Evolutionary conservation across 2,113 vertebrate species (phyloP).

Genomic region (Rhinopomastus cyanomelas): DNA sequence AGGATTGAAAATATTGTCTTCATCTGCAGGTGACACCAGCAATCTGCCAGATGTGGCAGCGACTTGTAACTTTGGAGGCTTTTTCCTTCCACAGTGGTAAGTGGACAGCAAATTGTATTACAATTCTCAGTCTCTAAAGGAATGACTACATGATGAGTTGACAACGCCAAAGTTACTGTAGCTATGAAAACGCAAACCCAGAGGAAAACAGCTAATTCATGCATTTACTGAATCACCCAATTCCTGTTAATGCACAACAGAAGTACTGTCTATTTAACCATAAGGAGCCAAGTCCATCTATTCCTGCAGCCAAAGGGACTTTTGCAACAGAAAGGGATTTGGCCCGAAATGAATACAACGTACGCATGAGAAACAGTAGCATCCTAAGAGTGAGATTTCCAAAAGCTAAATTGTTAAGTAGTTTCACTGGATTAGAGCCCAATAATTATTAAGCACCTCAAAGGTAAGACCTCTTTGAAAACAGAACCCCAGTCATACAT

Average conservation of each 20-base stretch:
- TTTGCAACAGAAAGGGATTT: conserved; percentile 7
- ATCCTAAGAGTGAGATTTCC: not conserved
- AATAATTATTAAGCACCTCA: not conserved
- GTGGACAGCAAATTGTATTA: conserved; percentile 21
- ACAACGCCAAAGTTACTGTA: conserved; percentile 46
- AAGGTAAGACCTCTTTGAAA: not conserved
- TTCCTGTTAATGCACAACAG: conserved; percentile 68
- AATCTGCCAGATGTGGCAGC: not conserved
- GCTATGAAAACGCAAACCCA: conserved; percentile 57
- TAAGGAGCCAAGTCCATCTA: conserved; percentile 40
- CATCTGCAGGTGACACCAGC: conserved; percentile 4
- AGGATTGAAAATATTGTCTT: conserved; percentile 13
- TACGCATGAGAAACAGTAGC: conserved; percentile 14
- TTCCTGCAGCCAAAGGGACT: not conserved
- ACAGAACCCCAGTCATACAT: not conserved
- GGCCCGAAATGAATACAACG: not conserved
- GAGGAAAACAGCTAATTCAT: conserved; percentile 63
- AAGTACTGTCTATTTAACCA: conserved; percentile 49
- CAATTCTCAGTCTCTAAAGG: conserved; percentile 48
- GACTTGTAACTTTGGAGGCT: not conserved
- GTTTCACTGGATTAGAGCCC: not conserved
- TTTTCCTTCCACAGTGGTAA: conserved; percentile 39
- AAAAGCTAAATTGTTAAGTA: not conserved
- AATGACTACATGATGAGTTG: conserved; percentile 54
- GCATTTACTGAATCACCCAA: conserved; percentile 56